Evolutionary conservation across 2,888 invertebrate genomes (phyloP).

Genomic region (Acleris cristana): DNA sequence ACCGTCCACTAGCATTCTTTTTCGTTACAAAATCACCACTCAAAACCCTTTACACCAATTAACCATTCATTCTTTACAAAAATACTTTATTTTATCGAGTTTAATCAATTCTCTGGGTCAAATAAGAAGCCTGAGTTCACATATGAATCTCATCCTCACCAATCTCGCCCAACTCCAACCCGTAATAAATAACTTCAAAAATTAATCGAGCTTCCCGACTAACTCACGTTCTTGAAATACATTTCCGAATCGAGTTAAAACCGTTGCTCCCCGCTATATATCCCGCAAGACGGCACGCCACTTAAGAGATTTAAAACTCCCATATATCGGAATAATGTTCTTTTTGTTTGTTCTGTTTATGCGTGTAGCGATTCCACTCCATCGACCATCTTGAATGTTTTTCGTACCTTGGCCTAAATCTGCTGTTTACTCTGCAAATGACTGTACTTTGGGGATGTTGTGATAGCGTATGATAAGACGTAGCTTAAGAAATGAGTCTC

Average conservation of each 20-base stretch:
- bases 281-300: slow-evolving; percentile 26
- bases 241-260: slow-evolving; percentile 25
- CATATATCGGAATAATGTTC: slow-evolving; percentile 28
- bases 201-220: not conserved
- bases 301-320: slow-evolving; percentile 39
- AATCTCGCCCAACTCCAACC: no score
- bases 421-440: slow-evolving; percentile 26
- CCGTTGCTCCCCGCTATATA: slow-evolving; percentile 24
- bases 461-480: slow-evolving; percentile 10
- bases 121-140: no score
- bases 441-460: slow-evolving; percentile 6
- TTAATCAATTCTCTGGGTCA: no score
- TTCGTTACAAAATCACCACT: no score
- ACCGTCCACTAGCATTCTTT: no score
- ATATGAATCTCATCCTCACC: no score
- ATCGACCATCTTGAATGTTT: slow-evolving; percentile 28
- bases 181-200: no score
- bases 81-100: no score
- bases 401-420: slow-evolving; percentile 21
- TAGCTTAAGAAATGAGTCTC: not conserved
- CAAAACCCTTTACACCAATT: no score
- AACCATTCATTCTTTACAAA: no score
- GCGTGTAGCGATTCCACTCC: slow-evolving; percentile 26
- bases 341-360: slow-evolving; percentile 27
- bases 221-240: not conserved